Evolutionary conservation across 2,888 invertebrate genomes (phyloP).

Genomic region (Epistrophe grossulariae): DNA sequence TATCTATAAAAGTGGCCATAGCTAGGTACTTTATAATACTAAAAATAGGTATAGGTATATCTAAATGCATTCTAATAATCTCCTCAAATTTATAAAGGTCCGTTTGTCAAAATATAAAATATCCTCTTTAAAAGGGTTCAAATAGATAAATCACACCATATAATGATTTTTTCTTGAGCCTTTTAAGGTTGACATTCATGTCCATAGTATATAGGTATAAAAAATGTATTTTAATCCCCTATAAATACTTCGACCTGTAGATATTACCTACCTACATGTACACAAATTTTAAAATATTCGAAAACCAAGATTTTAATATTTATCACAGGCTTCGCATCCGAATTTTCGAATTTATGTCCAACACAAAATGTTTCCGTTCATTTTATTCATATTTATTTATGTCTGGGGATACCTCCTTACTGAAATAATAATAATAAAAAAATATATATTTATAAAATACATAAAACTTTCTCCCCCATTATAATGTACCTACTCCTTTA

Average conservation of each 20-base stretch:
- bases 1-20: not conserved
- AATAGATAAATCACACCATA: constrained; percentile 7
- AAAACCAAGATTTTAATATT: constrained; percentile 65
- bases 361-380: constrained; percentile 73
- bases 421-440: constrained; percentile 9
- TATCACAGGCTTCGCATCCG: constrained; percentile 64
- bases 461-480: constrained; percentile 53
- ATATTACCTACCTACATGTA: not conserved
- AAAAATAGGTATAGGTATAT: not conserved
- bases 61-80: not conserved
- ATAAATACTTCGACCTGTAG: not conserved
- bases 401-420: constrained; percentile 8
- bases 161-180: not conserved
- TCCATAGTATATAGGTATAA: not conserved
- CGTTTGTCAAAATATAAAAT: not conserved
- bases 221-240: constrained; percentile 14
- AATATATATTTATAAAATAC: constrained; percentile 5
- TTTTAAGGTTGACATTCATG: constrained; percentile 24
- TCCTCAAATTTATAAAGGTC: not conserved
- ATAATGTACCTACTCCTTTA: constrained; percentile 54
- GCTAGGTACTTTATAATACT: not conserved
- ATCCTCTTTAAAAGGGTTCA: not conserved
- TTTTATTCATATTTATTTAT: constrained; percentile 72
- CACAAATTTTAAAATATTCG: constrained; percentile 19
- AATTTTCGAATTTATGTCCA: constrained; percentile 70